These are phyloP conservation scores for Isoperla grammatica DNA, from an alignment of 2,888 invertebrate genomes.

Conservation along the genomic window DNA sequence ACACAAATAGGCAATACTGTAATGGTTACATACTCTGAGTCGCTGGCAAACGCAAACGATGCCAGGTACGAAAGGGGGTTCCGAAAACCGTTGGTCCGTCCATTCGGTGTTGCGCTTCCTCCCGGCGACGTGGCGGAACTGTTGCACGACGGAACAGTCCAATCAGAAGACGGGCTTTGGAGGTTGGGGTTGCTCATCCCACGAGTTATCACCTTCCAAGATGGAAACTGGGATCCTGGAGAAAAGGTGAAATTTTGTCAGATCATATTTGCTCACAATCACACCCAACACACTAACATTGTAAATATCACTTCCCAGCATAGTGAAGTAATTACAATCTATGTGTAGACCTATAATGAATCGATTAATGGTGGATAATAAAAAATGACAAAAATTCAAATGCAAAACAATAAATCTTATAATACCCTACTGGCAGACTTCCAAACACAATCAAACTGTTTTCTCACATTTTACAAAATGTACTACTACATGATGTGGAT, in stretches of 20 bases:
- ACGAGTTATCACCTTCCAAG: slow-evolving; percentile 33
- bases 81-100: slow-evolving; percentile 28
- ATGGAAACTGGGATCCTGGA: slow-evolving; percentile 34
- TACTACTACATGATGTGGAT: too few species aligned
- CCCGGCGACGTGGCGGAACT: slow-evolving; percentile 33
- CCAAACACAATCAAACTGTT: too few species aligned
- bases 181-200: slow-evolving; percentile 28
- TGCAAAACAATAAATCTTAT: too few species aligned
- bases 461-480: too few species aligned
- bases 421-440: too few species aligned
- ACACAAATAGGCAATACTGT: too few species aligned
- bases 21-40: slow-evolving; percentile 30
- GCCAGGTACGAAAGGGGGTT: slow-evolving; percentile 32
- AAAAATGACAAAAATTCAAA: too few species aligned
- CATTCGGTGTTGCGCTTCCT: slow-evolving; percentile 26
- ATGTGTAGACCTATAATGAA: too few species aligned
- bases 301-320: too few species aligned
- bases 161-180: slow-evolving; percentile 38
- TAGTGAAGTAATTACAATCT: too few species aligned
- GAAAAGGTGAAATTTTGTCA: too few species aligned
- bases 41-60: slow-evolving; percentile 35
- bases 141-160: slow-evolving; percentile 39
- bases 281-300: slow-evolving; percentile 1
- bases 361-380: too few species aligned
- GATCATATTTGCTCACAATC: neutral